Evolutionary conservation across 2,797 vertebrate genomes (phyloP), one percentile per base, ranked within the genome.

Genomic region (Lateolabrax maculatus): DNA sequence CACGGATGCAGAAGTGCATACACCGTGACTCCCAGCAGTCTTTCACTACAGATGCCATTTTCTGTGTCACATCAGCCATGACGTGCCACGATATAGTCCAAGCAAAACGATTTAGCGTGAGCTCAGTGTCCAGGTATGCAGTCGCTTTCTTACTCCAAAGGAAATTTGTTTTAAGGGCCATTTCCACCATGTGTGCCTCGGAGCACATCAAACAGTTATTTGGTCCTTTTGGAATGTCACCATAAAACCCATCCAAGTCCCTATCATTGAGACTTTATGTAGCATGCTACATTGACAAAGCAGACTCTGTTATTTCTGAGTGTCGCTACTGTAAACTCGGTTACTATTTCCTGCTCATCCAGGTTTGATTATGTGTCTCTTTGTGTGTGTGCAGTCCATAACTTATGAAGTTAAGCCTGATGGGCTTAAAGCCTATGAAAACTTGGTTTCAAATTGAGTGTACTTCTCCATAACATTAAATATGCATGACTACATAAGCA

Each of bases 151-250:
- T 73, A 48, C 55, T 71, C 74, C 75, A 77, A 75, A 86, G 89
- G 92, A 92, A 92, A 92, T 93, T 90, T 75, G 81, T 90, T 89
- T 90, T 60, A 79, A 80, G 86, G 86, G 81, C 83, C 65, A 88
- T 93, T 93, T 93, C 89, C 85, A 88, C 87, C 88, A 86, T 72
- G 46, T 89, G 84, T 80, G 80, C 79, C 68, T 73, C 19, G 1
- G 64, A 89, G 76, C 84, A 87, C 60, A 80, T 80, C 69, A 72
- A 56, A 89, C 3, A 75, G 52, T 65, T 52, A 69, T 85, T 81
- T 77, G 61, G 79, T 80, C 65, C 39, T 49, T 63, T 62, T 77
- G 83, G 80, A 87, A 83, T 75, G 77, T 84, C 85, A 71, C 70
- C 39, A 44, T 74, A 37, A 82, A 84, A 75, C 34, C 55, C 49